phyloP scores from a whole-genome alignment of 53 echinoderm and acorn worm species.

The Arbacia lixula region DNA sequence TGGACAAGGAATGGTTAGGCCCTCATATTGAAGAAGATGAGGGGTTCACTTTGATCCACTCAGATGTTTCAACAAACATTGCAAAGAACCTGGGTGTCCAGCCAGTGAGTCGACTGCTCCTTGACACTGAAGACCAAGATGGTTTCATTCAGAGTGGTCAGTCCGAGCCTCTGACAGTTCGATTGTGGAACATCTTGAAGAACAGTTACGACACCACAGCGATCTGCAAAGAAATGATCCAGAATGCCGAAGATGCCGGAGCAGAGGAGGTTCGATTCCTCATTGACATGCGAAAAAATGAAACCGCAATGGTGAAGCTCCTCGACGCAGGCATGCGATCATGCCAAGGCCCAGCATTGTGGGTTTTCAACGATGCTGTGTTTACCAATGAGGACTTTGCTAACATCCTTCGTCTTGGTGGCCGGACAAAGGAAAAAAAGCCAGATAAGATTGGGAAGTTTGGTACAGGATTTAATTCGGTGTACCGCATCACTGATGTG shows the following conservation, averaged over 20 bases:
- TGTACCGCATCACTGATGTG: conserved; percentile 92
- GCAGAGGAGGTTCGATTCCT: conserved; percentile 87
- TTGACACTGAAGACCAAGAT: conserved; percentile 36
- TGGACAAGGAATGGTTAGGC: conserved; percentile 50
- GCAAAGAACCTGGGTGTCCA: conserved; percentile 41
- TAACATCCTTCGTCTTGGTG: conserved; percentile 83
- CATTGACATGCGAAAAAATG: conserved; percentile 79
- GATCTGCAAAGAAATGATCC: conserved; percentile 82
- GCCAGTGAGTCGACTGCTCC: conserved; percentile 55
- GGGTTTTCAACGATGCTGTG: conserved; percentile 86
- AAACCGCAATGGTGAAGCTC: conserved; percentile 32
- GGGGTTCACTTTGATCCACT: conserved; percentile 44
- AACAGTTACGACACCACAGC: conserved; percentile 45
- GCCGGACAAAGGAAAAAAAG: conserved; percentile 72
- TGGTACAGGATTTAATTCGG: conserved; percentile 93
- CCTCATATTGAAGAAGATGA: not conserved
- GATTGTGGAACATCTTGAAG: conserved; percentile 60
- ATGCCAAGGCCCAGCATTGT: conserved; percentile 92
- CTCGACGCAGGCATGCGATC: conserved; percentile 74
- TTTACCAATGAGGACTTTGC: conserved; percentile 83
- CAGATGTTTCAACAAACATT: conserved; percentile 20
- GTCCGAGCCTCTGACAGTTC: conserved; percentile 59
- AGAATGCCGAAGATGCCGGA: conserved; percentile 97
- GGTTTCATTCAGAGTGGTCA: conserved; percentile 60
- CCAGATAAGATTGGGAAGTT: conserved; percentile 86